Conservation (phyloP, 2,888 invertebrate species). For the Nemotelus pantherinus region DNA sequence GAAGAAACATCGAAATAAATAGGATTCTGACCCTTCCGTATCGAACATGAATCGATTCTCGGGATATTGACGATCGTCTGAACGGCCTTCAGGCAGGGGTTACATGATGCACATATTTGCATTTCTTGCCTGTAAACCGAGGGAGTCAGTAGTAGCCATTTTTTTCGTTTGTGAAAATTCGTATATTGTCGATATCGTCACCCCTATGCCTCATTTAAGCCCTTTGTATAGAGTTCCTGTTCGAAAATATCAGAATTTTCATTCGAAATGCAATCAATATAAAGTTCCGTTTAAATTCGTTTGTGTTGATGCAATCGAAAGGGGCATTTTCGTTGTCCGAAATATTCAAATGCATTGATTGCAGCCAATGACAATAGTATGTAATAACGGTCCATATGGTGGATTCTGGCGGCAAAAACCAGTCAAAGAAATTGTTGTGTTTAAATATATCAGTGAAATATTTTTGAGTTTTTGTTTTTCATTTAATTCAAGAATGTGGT, state of each 20-base stretch:
- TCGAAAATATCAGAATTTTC: neutral
- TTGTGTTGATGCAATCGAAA: constrained; percentile 10
- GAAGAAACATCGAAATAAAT: constrained; percentile 16
- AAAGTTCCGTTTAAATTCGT: constrained; percentile 19
- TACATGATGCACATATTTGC: constrained; percentile 36
- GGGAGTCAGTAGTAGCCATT: constrained; percentile 34
- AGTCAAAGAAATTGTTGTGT: too few species aligned
- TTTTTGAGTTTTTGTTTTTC: too few species aligned
- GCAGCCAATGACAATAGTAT: neutral
- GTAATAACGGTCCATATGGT: constrained; percentile 6
- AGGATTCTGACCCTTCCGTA: constrained; percentile 20
- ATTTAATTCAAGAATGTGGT: too few species aligned
- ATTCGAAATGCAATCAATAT: constrained; percentile 10
- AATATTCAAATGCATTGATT: constrained; percentile 19
- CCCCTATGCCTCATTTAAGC: constrained; percentile 31
- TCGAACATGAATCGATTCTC: neutral
- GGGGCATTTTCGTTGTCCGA: constrained; percentile 32
- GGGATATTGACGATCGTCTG: neutral
- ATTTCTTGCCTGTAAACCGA: constrained; percentile 20
- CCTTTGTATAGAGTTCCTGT: constrained; percentile 2
- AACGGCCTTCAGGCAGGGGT: constrained; percentile 22
- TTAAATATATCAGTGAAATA: too few species aligned
- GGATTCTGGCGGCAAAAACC: constrained; percentile 6
- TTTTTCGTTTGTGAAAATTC: neutral
- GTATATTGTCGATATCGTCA: neutral